A percentile compares a stretch with the other conserved stretches of the same genome.
Conservation (phyloP, 2,888 invertebrate species). For the Caenorhabditis auriculariae region DNA sequence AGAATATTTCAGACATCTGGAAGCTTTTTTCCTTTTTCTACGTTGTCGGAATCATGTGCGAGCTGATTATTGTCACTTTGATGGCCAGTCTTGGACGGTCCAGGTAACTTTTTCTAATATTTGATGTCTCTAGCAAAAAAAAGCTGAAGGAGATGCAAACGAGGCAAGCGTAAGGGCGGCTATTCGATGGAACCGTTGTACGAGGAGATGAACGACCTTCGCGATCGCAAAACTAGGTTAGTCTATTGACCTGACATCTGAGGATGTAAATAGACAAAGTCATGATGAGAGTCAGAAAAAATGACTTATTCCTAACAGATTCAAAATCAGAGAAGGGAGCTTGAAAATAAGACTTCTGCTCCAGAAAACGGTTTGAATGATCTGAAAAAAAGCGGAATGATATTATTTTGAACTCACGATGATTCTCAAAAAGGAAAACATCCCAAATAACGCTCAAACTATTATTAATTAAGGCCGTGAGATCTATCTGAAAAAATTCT, state of each 20-base stretch:
- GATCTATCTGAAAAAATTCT: too few relatives aligned
- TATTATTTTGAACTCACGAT: too few relatives aligned
- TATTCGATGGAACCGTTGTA: conserved; percentile 50
- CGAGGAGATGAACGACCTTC: conserved; percentile 51
- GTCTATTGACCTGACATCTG: too few relatives aligned
- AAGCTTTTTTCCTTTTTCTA: conserved; percentile 41
- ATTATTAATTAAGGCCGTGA: too few relatives aligned
- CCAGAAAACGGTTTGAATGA: too few relatives aligned
- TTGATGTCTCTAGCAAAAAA: neutral
- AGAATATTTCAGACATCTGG: conserved; percentile 38
- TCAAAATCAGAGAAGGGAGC: neutral
- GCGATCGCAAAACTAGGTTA: conserved; percentile 43
- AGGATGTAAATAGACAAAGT: too few relatives aligned
- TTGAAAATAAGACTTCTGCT: too few relatives aligned
- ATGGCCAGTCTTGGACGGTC: conserved; percentile 43
- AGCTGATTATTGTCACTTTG: conserved; percentile 41
- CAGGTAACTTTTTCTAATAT: conserved; percentile 9
- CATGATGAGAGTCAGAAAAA: too few relatives aligned
- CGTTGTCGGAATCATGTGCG: conserved; percentile 33
- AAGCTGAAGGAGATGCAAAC: conserved; percentile 8
- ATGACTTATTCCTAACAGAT: neutral
- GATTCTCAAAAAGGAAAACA: too few relatives aligned
- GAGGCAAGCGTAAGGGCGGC: conserved; percentile 13
- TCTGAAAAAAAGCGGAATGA: too few relatives aligned
- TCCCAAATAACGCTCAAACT: too few relatives aligned